Base-by-base conservation (phyloP, 2,797 vertebrate species). In the Myripristis murdjan region DNA sequence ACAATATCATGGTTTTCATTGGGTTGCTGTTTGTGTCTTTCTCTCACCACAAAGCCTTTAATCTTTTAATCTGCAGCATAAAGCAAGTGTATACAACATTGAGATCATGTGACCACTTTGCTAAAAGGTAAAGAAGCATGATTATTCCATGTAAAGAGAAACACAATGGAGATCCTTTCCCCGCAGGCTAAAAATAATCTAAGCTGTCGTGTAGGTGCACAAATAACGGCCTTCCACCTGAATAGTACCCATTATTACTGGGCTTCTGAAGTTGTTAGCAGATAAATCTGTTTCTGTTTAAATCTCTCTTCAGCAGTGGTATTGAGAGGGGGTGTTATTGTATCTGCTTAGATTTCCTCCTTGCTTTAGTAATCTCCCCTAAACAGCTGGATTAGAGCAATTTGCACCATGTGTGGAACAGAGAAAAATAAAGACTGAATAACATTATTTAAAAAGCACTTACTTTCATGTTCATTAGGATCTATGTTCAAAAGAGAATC, bases 31-130 rank as follows among this genome's bases (percentile, higher is more conserved):
- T 86, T 89, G 72, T 71, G 48, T 84, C 73, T 85, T 75, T 82
- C 70, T 77, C 31, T 78, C 61, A 35, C 75, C 74, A 84, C 75
- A 93, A 93, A 93, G 88, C 90, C 82, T 90, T 89, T 95, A 94
- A 94, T 95, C 93, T 92, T 86, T 92, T 94, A 94, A 94, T 94
- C 93, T 94, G 84, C 87, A 78, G 82, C 82, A 88, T 85, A 86
- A 87, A 87, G 87, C 80, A 62, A 79, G 68, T 77, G 81, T 66
- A 75, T 71, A 73, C 76, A 80, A 75, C 77, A 4, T 63, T 77
- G 61, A 56, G 63, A 87, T 84, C 84, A 79, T 73, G 86, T 91
- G 91, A 90, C 77, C 79, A 86, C 86, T 91, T 86, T 84, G 70
- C 78, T 82, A 90, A 90, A 87, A 75, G 85, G 82, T 90, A 89